A percentile compares a stretch with the other conserved stretches of the same genome.
These are phyloP conservation scores for Syrista parreyssii DNA, from an alignment of 2,888 invertebrate genomes.

Conservation along the genomic window DNA sequence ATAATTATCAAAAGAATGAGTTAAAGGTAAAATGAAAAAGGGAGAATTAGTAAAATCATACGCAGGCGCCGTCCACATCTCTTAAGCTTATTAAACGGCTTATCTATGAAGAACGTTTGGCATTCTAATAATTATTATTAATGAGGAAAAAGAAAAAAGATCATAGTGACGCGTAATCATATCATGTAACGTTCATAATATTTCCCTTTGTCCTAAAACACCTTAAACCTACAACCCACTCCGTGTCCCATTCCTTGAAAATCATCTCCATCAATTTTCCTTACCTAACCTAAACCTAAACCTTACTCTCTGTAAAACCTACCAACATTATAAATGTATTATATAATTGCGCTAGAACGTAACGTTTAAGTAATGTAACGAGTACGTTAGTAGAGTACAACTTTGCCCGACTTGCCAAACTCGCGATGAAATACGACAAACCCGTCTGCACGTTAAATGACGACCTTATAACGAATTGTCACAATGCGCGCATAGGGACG, in stretches of 20 bases:
- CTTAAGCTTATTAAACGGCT: conserved; percentile 52
- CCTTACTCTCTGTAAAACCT: conserved; percentile 41
- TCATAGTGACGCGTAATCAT: conserved; percentile 54
- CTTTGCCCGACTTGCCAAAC: conserved; percentile 65
- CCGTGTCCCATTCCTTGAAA: not conserved
- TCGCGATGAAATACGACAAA: conserved; percentile 36
- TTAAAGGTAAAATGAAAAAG: not conserved
- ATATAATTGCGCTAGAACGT: not conserved
- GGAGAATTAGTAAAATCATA: conserved; percentile 32
- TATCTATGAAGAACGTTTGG: conserved; percentile 43
- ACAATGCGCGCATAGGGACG: conserved; percentile 11
- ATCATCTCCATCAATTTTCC: not conserved
- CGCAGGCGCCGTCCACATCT: conserved; percentile 59
- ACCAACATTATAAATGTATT: conserved; percentile 40
- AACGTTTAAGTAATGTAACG: conserved; percentile 5
- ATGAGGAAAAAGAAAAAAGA: not conserved
- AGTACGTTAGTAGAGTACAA: conserved; percentile 51
- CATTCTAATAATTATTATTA: conserved; percentile 23
- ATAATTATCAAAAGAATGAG: not conserved
- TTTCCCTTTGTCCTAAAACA: not conserved
- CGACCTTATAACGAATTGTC: not conserved
- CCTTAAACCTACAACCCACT: not conserved
- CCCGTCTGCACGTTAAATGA: not conserved
- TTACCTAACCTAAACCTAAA: conserved; percentile 3
- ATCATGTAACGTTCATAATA: conserved; percentile 51